These are phyloP conservation scores for Schizaphis graminum DNA, from an alignment of 2,888 invertebrate species.

Conservation along the genomic window DNA sequence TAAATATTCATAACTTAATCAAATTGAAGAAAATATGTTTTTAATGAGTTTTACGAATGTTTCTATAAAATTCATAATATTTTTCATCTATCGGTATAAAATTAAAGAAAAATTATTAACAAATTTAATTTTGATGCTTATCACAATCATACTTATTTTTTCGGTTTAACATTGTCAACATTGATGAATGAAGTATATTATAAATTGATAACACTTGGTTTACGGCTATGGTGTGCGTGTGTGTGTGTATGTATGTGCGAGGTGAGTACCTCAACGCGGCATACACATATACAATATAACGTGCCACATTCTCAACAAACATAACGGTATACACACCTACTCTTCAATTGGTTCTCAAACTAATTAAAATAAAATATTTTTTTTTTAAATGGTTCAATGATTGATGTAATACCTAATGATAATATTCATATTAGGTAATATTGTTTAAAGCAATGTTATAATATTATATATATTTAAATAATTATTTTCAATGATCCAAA, in stretches of 20 bases:
- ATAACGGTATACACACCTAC: conserved; percentile 66
- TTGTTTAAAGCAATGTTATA: neutral
- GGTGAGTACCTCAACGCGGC: conserved; percentile 40
- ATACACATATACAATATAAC: conserved; percentile 57
- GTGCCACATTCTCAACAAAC: conserved; percentile 65
- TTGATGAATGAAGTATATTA: conserved; percentile 31
- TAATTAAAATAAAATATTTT: conserved; percentile 48
- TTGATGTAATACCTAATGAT: neutral
- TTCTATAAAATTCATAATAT: neutral
- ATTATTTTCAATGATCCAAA: neutral
- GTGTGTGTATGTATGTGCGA: neutral
- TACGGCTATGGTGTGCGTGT: neutral
- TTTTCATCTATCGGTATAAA: neutral
- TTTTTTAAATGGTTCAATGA: neutral
- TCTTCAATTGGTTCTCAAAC: conserved; percentile 65
- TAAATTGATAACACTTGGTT: conserved; percentile 12
- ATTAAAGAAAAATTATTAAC: neutral
- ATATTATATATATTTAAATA: neutral
- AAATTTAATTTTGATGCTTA: neutral
- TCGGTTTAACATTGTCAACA: neutral
- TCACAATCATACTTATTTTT: neutral
- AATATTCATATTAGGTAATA: neutral
- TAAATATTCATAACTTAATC: neutral
- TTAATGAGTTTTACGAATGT: neutral
- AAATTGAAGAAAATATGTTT: neutral